Conservation (phyloP, 2,113 vertebrate species). For the Semnopithecus entellus region DNA sequence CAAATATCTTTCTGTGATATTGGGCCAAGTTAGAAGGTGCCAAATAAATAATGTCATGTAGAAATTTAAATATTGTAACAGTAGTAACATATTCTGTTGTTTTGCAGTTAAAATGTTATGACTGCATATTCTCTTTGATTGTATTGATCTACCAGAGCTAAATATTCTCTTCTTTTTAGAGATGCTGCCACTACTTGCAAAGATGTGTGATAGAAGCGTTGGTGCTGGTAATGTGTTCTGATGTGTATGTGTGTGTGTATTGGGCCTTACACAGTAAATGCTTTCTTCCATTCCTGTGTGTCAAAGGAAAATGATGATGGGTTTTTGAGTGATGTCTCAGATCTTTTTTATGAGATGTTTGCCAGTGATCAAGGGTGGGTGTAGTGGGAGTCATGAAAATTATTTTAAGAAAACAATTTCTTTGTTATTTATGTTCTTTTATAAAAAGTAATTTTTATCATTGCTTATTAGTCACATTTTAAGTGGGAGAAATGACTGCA, state of each 20-base stretch:
- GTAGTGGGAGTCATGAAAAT: not conserved
- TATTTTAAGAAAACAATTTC: not conserved
- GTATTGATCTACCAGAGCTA: not conserved
- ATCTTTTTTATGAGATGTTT: not conserved
- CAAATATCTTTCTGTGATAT: not conserved
- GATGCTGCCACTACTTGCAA: not conserved
- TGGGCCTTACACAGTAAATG: not conserved
- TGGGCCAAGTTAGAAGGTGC: not conserved
- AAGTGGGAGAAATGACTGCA: not conserved
- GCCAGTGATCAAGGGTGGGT: not conserved
- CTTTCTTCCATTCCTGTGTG: not conserved
- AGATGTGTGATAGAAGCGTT: not conserved
- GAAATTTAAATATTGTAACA: not conserved
- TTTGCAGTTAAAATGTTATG: not conserved
- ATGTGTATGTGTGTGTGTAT: not conserved
- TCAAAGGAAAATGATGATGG: not conserved
- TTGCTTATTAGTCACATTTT: not conserved
- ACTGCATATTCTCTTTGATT: not conserved
- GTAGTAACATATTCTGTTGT: not conserved
- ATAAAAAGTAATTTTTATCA: not conserved
- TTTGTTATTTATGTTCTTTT: not conserved
- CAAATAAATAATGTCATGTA: not conserved
- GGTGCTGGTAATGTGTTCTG: not conserved
- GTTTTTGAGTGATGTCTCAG: not conserved
- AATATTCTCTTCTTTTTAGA: not conserved